Evolutionary conservation across 2,113 vertebrate genomes (phyloP).

Genomic region (Lontra canadensis): DNA sequence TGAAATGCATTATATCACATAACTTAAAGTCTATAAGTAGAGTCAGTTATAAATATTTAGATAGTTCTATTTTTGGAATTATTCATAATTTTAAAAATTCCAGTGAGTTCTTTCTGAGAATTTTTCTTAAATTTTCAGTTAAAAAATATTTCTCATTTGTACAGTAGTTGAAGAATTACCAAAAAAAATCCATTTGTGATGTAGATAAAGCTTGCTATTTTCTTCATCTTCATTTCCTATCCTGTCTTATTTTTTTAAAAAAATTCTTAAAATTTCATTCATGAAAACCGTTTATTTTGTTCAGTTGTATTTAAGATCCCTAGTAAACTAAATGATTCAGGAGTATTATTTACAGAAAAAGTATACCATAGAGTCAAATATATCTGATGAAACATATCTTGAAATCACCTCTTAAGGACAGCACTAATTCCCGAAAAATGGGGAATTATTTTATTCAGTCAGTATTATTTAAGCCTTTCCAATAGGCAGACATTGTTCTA

Average conservation of each 20-base stretch:
- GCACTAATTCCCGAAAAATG: background rate
- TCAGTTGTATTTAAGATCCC: background rate
- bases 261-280: background rate
- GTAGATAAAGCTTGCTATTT: background rate
- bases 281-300: background rate
- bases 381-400: background rate
- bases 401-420: background rate
- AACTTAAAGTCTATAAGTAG: background rate
- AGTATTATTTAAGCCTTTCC: background rate
- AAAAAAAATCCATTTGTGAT: background rate
- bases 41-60: background rate
- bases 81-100: background rate
- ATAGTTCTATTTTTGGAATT: background rate
- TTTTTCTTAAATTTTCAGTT: background rate
- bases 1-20: background rate
- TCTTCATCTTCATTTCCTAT: background rate
- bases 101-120: background rate
- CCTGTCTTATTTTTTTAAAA: background rate
- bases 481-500: background rate
- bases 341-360: background rate
- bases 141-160: background rate
- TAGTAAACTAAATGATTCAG: background rate
- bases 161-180: background rate
- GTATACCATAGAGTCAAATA: background rate
- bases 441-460: background rate